Percentiles rank a stretch among this genome's conserved stretches.
Conservation (phyloP, 2,797 vertebrate genomes). For the Pipistrellus pipistrellus region DNA sequence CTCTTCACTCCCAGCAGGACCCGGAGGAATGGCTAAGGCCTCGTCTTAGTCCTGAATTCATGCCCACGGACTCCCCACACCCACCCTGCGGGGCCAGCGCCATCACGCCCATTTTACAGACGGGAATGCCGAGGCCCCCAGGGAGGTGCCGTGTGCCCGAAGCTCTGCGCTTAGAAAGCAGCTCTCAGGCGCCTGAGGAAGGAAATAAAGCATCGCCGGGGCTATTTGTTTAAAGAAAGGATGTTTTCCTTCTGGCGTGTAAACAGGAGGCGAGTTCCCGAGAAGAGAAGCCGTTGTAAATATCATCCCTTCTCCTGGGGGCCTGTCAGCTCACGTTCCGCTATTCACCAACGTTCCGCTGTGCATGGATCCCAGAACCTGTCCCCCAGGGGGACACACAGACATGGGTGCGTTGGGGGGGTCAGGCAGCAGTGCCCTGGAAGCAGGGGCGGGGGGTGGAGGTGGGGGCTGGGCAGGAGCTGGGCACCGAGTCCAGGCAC, state of each 20-base stretch:
- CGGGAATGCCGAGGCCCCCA: neutral
- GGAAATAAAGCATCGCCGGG: neutral
- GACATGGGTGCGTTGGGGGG: neutral
- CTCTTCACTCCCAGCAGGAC: neutral
- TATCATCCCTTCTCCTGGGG: neutral
- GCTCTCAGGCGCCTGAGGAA: constrained; percentile 1
- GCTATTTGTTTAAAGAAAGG: neutral
- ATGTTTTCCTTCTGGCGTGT: constrained; percentile 43
- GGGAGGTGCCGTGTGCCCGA: neutral
- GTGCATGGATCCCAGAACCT: neutral
- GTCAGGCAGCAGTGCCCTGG: neutral
- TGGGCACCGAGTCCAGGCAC: neutral
- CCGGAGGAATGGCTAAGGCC: neutral
- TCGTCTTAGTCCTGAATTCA: neutral
- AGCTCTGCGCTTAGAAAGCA: neutral
- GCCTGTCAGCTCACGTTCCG: constrained; percentile 1
- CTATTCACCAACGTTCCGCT: constrained; percentile 13
- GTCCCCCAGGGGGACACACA: neutral
- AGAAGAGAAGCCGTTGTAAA: constrained; percentile 38
- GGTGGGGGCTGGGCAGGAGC: fast-evolving
- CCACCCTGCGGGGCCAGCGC: fast-evolving
- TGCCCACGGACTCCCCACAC: neutral
- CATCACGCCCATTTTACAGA: neutral
- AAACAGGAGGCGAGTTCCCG: neutral
- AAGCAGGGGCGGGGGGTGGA: too few species aligned